These are phyloP conservation scores for Baronia brevicornis DNA, from an alignment of 2,888 invertebrate genomes.

Conservation along the genomic window DNA sequence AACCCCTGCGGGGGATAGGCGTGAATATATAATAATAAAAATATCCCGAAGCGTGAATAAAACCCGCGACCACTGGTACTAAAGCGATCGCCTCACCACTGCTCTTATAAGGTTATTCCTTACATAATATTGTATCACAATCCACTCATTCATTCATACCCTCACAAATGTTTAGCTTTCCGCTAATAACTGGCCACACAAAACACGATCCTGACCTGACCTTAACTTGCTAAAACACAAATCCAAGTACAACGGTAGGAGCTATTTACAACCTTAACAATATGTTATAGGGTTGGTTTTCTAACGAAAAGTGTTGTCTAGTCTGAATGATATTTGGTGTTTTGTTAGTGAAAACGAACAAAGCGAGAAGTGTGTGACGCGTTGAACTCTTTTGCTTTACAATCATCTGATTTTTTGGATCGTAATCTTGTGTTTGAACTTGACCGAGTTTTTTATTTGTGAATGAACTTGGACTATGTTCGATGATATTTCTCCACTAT, in stretches of 20 bases:
- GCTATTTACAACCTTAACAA: slow-evolving; percentile 17
- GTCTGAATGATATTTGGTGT: slow-evolving; percentile 12
- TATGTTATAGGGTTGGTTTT: slow-evolving; percentile 21
- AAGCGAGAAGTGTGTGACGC: slow-evolving; percentile 35
- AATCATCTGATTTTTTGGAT: slow-evolving; percentile 33
- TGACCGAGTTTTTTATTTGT: slow-evolving; percentile 48
- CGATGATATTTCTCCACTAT: slow-evolving; percentile 18
- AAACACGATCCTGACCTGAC: slow-evolving; percentile 43
- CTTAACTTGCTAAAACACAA: slow-evolving; percentile 18
- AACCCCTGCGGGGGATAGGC: too few relatives aligned
- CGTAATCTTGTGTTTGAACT: slow-evolving; percentile 56
- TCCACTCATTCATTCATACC: slow-evolving; percentile 32
- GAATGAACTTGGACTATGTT: slow-evolving; percentile 42
- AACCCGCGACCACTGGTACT: too few relatives aligned
- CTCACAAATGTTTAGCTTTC: slow-evolving; percentile 27
- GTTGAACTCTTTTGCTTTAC: slow-evolving; percentile 29
- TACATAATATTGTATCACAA: slow-evolving; percentile 14
- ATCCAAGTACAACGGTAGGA: slow-evolving; percentile 5
- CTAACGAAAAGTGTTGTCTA: slow-evolving; percentile 5
- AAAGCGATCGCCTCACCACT: too few relatives aligned
- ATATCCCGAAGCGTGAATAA: too few relatives aligned
- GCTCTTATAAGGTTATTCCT: too few relatives aligned
- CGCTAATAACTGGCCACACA: slow-evolving; percentile 40
- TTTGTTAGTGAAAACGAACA: slow-evolving; percentile 32
- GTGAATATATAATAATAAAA: too few relatives aligned